These are phyloP conservation scores for Orthosia gracilis DNA, from an alignment of 2,888 invertebrate genomes.

Conservation along the genomic window DNA sequence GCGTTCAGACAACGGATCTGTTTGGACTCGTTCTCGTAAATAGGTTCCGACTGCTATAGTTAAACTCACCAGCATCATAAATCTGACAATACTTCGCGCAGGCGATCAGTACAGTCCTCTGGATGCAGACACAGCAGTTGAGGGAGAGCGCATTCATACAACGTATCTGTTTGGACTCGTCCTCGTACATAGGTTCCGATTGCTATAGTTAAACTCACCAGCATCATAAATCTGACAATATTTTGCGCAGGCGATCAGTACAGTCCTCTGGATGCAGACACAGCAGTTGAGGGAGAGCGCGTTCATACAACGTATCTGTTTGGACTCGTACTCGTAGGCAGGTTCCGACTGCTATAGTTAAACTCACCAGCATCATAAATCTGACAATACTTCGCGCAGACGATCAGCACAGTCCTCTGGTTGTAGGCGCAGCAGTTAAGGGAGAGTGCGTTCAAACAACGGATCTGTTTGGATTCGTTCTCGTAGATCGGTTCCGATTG, in stretches of 20 bases:
- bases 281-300: conserved; percentile 97
- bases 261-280: conserved; percentile 98
- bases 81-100: too few relatives aligned
- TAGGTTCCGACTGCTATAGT: too few relatives aligned
- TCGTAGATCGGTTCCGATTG: conserved; percentile 97
- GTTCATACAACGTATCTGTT: conserved; percentile 91
- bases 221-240: conserved; percentile 98
- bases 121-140: too few relatives aligned
- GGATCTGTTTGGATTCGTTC: conserved; percentile 99
- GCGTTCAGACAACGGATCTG: too few relatives aligned
- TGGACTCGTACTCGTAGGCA: conserved; percentile 74
- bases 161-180: too few relatives aligned
- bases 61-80: too few relatives aligned
- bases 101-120: too few relatives aligned
- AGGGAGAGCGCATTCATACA: too few relatives aligned
- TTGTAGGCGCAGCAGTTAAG: conserved; percentile 98
- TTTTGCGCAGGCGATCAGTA: conserved; percentile 98
- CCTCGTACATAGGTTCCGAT: too few relatives aligned
- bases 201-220: conserved; percentile 86
- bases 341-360: not conserved
- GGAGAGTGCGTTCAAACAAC: conserved; percentile 97
- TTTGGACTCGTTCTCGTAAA: too few relatives aligned
- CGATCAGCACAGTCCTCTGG: conserved; percentile 98
- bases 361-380: conserved; percentile 94
- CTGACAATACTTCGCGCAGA: conserved; percentile 99